These are phyloP conservation scores for Prionace glauca DNA, from an alignment of 2,797 vertebrate species.

Conservation along the genomic window DNA sequence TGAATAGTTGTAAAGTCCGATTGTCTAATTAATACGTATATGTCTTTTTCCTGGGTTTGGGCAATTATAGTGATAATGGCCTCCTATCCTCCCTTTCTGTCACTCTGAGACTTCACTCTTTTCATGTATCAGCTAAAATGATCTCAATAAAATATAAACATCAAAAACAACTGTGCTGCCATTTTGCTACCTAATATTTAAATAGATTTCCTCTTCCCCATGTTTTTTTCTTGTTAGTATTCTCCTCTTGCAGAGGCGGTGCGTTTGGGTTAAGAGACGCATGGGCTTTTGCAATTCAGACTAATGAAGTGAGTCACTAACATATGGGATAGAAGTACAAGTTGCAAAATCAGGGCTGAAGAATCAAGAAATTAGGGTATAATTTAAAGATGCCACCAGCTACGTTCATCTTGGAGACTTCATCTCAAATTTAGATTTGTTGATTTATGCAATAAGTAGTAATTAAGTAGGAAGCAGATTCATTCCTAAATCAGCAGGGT, in stretches of 20 bases:
- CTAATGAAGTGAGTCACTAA: neutral
- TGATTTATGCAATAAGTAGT: neutral
- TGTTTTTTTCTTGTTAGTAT: neutral
- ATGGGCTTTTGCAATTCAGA: neutral
- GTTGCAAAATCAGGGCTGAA: neutral
- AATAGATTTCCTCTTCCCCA: too few relatives aligned
- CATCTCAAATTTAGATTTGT: neutral
- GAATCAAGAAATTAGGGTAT: neutral
- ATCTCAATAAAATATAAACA: slow-evolving; percentile 23
- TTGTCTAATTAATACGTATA: neutral
- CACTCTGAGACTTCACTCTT: neutral
- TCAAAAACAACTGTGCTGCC: neutral
- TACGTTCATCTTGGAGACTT: neutral
- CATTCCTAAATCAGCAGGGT: neutral
- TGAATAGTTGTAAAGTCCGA: neutral
- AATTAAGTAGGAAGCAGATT: neutral
- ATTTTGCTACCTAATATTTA: neutral
- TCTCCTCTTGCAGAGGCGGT: neutral
- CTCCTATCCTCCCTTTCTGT: neutral
- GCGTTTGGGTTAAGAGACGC: neutral
- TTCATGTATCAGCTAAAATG: neutral
- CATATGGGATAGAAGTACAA: neutral
- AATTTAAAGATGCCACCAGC: neutral
- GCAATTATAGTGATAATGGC: neutral
- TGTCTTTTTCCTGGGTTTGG: neutral